Conservation (phyloP, 92 coral and sea anemone genomes). For the Meandrina meandrites region DNA sequence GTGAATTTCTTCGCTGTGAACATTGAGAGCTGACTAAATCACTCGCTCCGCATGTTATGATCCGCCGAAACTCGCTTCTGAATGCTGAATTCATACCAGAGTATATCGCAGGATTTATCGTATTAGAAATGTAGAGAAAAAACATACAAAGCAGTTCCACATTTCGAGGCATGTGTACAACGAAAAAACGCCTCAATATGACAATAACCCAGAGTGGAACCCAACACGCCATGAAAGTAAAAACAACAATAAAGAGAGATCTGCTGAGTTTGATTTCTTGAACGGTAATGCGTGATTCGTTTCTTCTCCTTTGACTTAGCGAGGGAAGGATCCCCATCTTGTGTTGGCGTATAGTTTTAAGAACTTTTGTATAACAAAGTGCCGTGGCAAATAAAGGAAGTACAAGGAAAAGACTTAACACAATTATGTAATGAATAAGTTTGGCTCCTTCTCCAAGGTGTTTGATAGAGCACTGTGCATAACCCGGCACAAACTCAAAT, state of each 20-base stretch:
- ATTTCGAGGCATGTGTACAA: conserved; percentile 29
- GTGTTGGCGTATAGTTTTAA: conserved; percentile 23
- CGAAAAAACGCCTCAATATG: conserved; percentile 29
- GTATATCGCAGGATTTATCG: conserved; percentile 42
- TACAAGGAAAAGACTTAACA: conserved; percentile 16
- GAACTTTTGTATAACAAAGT: conserved; percentile 19
- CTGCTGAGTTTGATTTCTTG: conserved; percentile 40
- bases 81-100: conserved; percentile 47
- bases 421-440: conserved; percentile 25
- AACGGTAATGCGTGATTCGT: conserved; percentile 20
- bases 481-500: conserved; percentile 43
- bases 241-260: conserved; percentile 32
- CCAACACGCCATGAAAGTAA: conserved; percentile 40
- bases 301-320: conserved; percentile 13
- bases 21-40: background rate
- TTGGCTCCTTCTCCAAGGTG: conserved; percentile 26
- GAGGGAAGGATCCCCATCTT: conserved; percentile 23
- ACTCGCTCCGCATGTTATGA: conserved; percentile 24
- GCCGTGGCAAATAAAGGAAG: conserved; percentile 22
- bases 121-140: conserved; percentile 39
- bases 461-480: conserved; percentile 36
- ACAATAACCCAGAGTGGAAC: conserved; percentile 40
- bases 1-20: background rate
- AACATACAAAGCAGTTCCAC: conserved; percentile 42
- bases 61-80: conserved; percentile 38